Evolutionary conservation across 2,888 invertebrate genomes (phyloP), one percentile per base, ranked within the genome.

Genomic region (Thereva unica): DNA sequence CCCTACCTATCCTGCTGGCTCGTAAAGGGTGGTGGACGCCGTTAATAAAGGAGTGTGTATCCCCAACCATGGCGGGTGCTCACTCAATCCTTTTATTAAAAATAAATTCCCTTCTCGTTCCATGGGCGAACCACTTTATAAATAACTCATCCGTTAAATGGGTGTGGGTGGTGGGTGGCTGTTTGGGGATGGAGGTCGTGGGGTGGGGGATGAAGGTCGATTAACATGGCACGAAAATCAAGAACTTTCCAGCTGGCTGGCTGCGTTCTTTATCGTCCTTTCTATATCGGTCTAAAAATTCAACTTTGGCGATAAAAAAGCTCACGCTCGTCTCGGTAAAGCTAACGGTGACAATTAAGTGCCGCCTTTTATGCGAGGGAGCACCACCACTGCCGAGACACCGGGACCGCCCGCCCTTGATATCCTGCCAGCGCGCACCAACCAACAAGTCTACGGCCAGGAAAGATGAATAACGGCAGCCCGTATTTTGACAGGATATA

Each of bases 401-500:
- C 38, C 37, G 37, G 10, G 12, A 34, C 57, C 47, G n/a, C 10
- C 37, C 23, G 23, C 23, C 23, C 23, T 23, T 23, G 23, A 23
- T 23, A 23, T 23, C 23, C 23, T 23, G 23, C 23, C 23, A 23
- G 23, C 23, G n/a, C n/a, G n/a, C 2, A 23, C 23, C 23, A 23
- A 23, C 23, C 23, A 23, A 23, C 23, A 23, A 23, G 23, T 23
- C 23, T 23, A 34, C 47, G 57, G 45, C 47, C 47, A 35, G 23
- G 10, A 35, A 59, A 47, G 47, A 59, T 59, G 57, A 59, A 59
- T 59, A 59, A 59, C 57, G 57, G 38, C 47, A 12, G 47, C 57
- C 45, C 35, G 12, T 12, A 47, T 59, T 59, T 59, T 59, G 57
- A 47, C 57, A 59, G 57, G 57, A 47, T 59, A 59, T 59, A 59